Percentiles rank a stretch among this genome's conserved stretches.
Evolutionary conservation across 2,888 invertebrate genomes (phyloP).

Genomic region (Drosophila emarginata): DNA sequence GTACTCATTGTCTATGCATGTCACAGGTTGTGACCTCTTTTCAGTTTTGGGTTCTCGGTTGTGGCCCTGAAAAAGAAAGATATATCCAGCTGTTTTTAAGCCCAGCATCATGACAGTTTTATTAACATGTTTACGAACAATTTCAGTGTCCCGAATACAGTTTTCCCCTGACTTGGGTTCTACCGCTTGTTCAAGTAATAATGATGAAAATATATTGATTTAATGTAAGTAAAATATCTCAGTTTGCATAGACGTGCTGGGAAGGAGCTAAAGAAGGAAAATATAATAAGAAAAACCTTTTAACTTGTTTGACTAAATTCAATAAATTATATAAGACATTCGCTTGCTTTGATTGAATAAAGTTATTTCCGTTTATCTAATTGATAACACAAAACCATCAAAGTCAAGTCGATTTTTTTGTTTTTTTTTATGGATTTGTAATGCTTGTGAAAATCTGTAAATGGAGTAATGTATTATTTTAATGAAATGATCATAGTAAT

Average conservation of each 20-base stretch:
- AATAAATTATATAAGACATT: not conserved
- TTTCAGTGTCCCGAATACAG: constrained; percentile 24
- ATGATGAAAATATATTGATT: constrained; percentile 22
- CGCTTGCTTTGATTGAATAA: too few species aligned
- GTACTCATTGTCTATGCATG: constrained; percentile 54
- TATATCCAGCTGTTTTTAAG: constrained; percentile 69
- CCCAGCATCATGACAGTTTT: constrained; percentile 78
- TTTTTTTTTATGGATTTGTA: too few species aligned
- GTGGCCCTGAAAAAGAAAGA: constrained; percentile 33
- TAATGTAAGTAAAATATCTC: constrained; percentile 3
- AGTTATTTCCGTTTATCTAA: too few species aligned
- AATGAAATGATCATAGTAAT: too few species aligned
- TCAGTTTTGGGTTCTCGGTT: constrained; percentile 17
- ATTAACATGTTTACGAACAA: constrained; percentile 68
- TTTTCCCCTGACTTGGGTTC: constrained; percentile 13
- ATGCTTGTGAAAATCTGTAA: too few species aligned
- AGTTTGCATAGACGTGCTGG: not conserved
- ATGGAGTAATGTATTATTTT: too few species aligned
- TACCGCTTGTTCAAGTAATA: not conserved
- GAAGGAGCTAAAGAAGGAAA: not conserved
- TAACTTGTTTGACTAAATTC: not conserved
- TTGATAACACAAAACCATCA: too few species aligned
- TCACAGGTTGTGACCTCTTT: constrained; percentile 55
- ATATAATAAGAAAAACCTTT: not conserved
- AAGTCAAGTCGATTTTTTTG: too few species aligned